Evolutionary conservation across 1,140 invertebrate species (phyloP).

Genomic region (Drosophila ananassae): DNA sequence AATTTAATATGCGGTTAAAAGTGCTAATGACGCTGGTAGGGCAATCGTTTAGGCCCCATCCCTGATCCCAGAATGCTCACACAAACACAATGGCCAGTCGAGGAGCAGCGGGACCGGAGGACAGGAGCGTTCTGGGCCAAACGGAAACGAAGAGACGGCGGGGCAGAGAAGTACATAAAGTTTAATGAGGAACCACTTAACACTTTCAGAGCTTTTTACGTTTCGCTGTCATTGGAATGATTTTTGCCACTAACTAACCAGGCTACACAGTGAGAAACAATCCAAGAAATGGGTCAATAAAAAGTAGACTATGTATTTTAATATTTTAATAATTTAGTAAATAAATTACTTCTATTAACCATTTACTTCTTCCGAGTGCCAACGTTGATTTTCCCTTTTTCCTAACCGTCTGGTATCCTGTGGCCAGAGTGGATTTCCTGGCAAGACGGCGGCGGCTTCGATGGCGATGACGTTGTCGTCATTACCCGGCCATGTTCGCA

Average conservation of each 20-base stretch:
- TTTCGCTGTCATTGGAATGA: conserved; percentile 83
- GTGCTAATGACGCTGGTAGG: conserved; percentile 79
- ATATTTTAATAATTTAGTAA: too few relatives aligned
- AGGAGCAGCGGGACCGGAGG: conserved; percentile 2
- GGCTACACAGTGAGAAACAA: conserved; percentile 30
- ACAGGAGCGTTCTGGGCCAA: conserved; percentile 28
- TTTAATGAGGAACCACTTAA: conserved; percentile 84
- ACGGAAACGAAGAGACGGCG: conserved; percentile 19
- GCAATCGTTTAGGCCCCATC: conserved; percentile 67
- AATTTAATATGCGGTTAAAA: conserved; percentile 83
- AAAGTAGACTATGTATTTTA: background rate
- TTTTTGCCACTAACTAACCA: conserved; percentile 77
- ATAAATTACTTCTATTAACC: too few relatives aligned
- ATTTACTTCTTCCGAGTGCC: too few relatives aligned
- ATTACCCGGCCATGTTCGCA: conserved; percentile 78
- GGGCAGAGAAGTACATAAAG: conserved; percentile 75
- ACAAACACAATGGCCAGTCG: conserved; percentile 32
- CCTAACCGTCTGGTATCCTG: conserved; percentile 40
- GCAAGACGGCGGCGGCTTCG: conserved; percentile 46
- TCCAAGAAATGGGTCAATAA: background rate
- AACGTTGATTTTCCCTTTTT: background rate
- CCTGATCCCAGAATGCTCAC: conserved; percentile 30
- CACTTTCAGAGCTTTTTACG: conserved; percentile 81
- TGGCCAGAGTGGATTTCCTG: conserved; percentile 71
- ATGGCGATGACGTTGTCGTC: conserved; percentile 65